Evolutionary conservation across 1,140 invertebrate genomes (phyloP), one percentile per base, ranked within the genome.

Genomic region (Orius insidiosus): DNA sequence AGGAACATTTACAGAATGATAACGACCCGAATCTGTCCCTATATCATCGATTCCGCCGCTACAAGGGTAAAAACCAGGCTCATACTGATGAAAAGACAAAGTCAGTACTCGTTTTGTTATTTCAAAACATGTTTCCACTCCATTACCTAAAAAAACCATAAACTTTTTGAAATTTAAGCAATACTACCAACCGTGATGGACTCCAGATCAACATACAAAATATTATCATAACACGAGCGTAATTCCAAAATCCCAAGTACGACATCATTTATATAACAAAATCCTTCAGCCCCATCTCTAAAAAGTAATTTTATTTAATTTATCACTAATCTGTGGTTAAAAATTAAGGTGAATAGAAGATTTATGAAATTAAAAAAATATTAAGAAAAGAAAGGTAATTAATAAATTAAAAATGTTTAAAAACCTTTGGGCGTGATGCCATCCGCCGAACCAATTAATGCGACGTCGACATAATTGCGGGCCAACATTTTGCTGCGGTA

Each of bases 241-340:
- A 89, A 61, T 50, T 71, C 69, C 51, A 81, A 68, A 54, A 87
- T 85, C 2, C 71, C 78, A 33, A 87, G 59, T 1, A 85, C 83
- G 58, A 85, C 75, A 60, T 89, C 85, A 68, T 89, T 89, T 1
- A 86, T 70, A 61, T 87, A 88, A 61, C 85, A 88, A 62, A 86
- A 88, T 14, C 85, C 85, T 56, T 76, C 72, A 15, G 84, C 85
- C 57, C 66, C 64, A 64, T 77, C 76, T 58, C 81, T 83, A 52
- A 54, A 68, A 67, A 49, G 49, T 54, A 56, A 39, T n/a, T n/a
- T n/a, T n/a, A n/a, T n/a, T n/a, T n/a, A n/a, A n/a, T n/a, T n/a
- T n/a, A n/a, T n/a, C n/a, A n/a, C n/a, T n/a, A n/a, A 5, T n/a
- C 37, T 49, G n/a, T 15, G 9, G 14, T 36, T 36, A n/a, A n/a